Base-by-base conservation (phyloP, 2,888 invertebrate species). In the Lagria hirta region DNA sequence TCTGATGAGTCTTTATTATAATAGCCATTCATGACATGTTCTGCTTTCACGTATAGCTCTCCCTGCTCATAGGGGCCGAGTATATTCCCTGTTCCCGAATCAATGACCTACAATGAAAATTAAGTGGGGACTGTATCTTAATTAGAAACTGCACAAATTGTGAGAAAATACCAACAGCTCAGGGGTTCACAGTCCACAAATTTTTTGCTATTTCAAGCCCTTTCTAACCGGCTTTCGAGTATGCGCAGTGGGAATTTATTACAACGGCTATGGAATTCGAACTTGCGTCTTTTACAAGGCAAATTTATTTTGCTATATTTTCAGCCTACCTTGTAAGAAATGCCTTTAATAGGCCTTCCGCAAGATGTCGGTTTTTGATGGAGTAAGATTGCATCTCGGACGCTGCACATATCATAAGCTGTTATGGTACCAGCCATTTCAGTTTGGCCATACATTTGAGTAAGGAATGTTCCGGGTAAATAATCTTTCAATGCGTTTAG, bases 11-110 rank as follows among this genome's bases (percentile, higher is more conserved):
- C 74, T 37, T 64, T 51, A 24, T 72, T 73, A 55, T 74, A 74
- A 56, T 78, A 79, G 3, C 72, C 75, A 68, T 73, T 64, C 51
- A 70, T 63, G 6, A 56, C 28, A 21, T 52, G 48, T 16, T 55
- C 50, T 3, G 67, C 73, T 61, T 74, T 75, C 1, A 78, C 21
- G 69, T 76, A 73, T 6, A 80, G 59, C 53, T 80, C 80, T 5
- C 80, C 80, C 2, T 64, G 60, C 16, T 69, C 54, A 45, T 78
- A 73, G 1, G 76, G 71, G 6, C 60, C 61, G 4, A 53, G 6
- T 21, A 38, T 41, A 15, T 56, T 43, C 38, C 58, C 64, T 2
- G 65, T 66, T 42, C 66, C 64, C 3, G 53, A 49, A 54, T 70
- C 51, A 7, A 63, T 59, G 10, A 64, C 46, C 59, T 62, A 10